Evolutionary conservation across 2,113 vertebrate genomes (phyloP).

Genomic region (Piaya cayana): DNA sequence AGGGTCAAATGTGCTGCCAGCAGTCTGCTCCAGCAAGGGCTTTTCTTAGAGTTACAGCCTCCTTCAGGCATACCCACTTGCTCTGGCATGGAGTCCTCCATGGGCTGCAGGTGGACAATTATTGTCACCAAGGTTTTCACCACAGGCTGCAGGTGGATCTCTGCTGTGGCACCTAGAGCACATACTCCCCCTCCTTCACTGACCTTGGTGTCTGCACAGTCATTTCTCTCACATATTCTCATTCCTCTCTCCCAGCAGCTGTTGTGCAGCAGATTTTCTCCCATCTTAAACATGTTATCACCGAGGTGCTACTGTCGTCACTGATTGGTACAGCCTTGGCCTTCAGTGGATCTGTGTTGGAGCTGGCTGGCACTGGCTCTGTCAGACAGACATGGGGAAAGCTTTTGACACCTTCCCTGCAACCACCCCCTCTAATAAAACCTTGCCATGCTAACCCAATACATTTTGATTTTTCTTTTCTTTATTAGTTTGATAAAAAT

Average conservation of each 20-base stretch:
- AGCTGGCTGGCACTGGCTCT: not conserved
- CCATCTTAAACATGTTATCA: rapidly evolving
- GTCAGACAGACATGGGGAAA: not conserved
- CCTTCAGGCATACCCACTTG: not conserved
- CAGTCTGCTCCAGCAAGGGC: not conserved
- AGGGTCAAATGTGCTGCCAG: not conserved
- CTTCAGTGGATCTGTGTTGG: rapidly evolving
- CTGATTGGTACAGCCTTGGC: not conserved
- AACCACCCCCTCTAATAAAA: not conserved
- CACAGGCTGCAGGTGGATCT: too few relatives aligned
- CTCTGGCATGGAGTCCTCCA: too few relatives aligned
- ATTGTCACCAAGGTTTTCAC: too few relatives aligned
- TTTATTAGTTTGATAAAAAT: not conserved
- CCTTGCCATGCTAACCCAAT: not conserved
- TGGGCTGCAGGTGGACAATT: too few relatives aligned
- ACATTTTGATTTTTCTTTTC: not conserved
- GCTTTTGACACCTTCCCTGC: not conserved
- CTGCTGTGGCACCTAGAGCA: not conserved
- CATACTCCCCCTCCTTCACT: not conserved
- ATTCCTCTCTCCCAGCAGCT: not conserved
- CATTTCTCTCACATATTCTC: not conserved
- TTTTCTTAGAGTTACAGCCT: not conserved
- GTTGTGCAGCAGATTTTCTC: not conserved
- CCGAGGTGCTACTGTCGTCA: rapidly evolving
- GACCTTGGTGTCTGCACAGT: not conserved